These are phyloP conservation scores for Scleropages formosus DNA, from an alignment of 2,797 vertebrate genomes.

Conservation along the genomic window DNA sequence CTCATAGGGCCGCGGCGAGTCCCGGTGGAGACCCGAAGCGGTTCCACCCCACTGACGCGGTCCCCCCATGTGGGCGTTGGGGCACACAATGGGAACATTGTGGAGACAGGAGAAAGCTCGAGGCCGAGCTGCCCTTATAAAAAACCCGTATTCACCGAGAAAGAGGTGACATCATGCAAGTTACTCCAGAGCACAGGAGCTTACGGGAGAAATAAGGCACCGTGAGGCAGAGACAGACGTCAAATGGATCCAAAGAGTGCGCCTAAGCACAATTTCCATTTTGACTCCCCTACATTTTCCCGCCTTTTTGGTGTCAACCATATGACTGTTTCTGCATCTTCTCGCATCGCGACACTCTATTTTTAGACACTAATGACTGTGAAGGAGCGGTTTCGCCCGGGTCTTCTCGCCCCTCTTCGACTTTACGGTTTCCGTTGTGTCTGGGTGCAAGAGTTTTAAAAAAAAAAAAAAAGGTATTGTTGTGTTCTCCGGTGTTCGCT, in stretches of 20 bases:
- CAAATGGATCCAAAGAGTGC: not conserved
- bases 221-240: not conserved
- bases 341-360: conserved; percentile 52
- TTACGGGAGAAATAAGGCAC: conserved; percentile 29
- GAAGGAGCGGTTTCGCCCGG: conserved; percentile 55
- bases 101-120: conserved; percentile 48
- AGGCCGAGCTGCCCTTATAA: conserved; percentile 34
- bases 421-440: conserved; percentile 4
- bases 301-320: conserved; percentile 53
- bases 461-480: conserved; percentile 58
- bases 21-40: conserved; percentile 1
- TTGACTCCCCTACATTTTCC: too few relatives aligned
- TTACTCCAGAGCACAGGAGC: too few relatives aligned
- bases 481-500: conserved; percentile 45
- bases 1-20: conserved; percentile 50
- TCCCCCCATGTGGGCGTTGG: not conserved
- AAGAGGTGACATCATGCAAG: conserved; percentile 46
- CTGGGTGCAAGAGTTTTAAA: not conserved
- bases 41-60: not conserved
- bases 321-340: conserved; percentile 64
- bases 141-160: conserved; percentile 40
- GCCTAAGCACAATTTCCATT: not conserved
- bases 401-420: conserved; percentile 38
- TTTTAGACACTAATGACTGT: conserved; percentile 59
- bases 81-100: conserved; percentile 48